Conservation (phyloP, 2,888 invertebrate species). For the Saturnia pavonia region DNA sequence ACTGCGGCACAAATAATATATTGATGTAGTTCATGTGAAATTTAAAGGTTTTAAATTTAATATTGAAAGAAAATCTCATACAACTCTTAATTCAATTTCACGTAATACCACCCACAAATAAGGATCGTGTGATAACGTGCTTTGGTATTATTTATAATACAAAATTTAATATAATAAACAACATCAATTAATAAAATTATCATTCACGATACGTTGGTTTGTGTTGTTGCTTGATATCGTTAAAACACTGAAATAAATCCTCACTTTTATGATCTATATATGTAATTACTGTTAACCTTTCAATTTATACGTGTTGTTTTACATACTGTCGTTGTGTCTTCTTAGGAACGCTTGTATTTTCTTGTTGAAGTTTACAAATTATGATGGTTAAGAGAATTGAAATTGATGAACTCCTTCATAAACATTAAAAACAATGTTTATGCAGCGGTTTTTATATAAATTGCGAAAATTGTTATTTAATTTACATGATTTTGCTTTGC, state of each 20-base stretch:
- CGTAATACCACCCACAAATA: background rate
- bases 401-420: constrained; percentile 7
- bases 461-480: constrained; percentile 51
- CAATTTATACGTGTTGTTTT: background rate
- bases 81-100: background rate
- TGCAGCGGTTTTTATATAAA: background rate
- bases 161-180: background rate
- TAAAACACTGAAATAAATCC: background rate
- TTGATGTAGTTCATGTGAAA: background rate
- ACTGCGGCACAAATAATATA: background rate
- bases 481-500: constrained; percentile 54
- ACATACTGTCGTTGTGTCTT: constrained; percentile 1
- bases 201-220: background rate
- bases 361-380: background rate
- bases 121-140: background rate
- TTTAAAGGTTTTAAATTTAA: background rate
- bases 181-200: background rate
- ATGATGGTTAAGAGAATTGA: constrained; percentile 10
- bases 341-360: background rate
- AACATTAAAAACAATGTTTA: constrained; percentile 14
- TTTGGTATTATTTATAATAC: background rate
- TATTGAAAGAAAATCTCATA: background rate
- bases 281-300: background rate
- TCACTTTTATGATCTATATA: background rate
- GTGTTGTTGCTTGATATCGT: background rate